A percentile compares a stretch with the other conserved stretches of the same genome.
phyloP scores from a whole-genome alignment of 92 coral and sea anemone species.

The Bergia puertoricense region DNA sequence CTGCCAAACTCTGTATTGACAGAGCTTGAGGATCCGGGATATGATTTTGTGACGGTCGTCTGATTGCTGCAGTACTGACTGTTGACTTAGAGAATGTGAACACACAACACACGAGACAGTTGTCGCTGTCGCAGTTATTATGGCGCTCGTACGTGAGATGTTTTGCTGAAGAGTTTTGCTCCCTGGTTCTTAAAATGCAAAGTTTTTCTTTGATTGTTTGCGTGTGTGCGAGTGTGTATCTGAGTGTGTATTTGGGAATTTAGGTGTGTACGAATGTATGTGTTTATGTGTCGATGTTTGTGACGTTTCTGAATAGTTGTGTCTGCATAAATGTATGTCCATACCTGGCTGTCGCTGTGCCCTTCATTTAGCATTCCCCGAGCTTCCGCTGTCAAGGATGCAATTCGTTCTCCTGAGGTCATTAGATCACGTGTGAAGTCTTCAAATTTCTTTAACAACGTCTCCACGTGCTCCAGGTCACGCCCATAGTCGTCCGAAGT shows the following conservation, averaged over 20 bases:
- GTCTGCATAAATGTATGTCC: not conserved
- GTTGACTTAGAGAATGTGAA: too few relatives aligned
- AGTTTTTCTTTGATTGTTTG: not conserved
- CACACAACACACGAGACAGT: too few relatives aligned
- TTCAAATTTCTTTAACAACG: constrained; percentile 89
- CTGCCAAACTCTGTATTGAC: too few relatives aligned
- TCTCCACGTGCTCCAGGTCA: constrained; percentile 96
- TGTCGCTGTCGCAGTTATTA: too few relatives aligned
- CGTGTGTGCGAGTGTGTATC: not conserved
- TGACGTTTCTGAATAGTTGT: not conserved
- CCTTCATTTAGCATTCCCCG: constrained; percentile 76
- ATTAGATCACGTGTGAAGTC: constrained; percentile 96
- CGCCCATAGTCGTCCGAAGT: constrained; percentile 94
- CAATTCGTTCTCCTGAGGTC: constrained; percentile 88
- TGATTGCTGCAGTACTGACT: too few relatives aligned
- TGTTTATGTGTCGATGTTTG: not conserved
- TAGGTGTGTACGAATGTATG: not conserved
- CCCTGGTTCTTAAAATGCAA: too few relatives aligned
- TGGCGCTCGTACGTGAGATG: too few relatives aligned
- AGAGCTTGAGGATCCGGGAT: too few relatives aligned
- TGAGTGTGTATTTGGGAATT: not conserved
- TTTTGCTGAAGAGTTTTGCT: too few relatives aligned
- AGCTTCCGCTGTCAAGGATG: constrained; percentile 79
- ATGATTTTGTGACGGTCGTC: too few relatives aligned
- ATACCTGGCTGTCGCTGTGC: constrained; percentile 81